A percentile compares a stretch with the other conserved stretches of the same genome.
Evolutionary conservation across 2,113 vertebrate species (phyloP).

Genomic region (Pithys albifrons): DNA sequence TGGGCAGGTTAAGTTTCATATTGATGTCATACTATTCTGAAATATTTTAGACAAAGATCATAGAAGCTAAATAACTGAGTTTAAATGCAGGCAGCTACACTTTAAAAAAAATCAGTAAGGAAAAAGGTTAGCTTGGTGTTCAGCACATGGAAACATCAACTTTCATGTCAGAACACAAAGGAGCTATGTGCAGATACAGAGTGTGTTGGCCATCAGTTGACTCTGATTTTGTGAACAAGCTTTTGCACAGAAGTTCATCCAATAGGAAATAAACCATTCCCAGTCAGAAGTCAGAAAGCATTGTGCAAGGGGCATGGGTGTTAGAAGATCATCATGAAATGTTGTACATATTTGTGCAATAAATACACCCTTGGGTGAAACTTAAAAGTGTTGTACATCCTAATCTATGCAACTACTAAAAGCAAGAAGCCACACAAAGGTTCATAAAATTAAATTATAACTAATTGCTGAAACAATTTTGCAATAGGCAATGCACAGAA

Average conservation of each 20-base stretch:
- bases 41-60: not conserved
- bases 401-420: not conserved
- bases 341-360: not conserved
- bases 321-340: not conserved
- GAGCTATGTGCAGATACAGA: not conserved
- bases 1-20: not conserved
- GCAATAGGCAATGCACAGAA: not conserved
- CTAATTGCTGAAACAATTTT: not conserved
- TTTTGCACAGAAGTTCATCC: not conserved
- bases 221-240: not conserved
- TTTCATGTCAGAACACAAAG: not conserved
- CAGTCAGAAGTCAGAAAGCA: not conserved
- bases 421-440: not conserved
- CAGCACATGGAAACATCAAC: not conserved
- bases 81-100: not conserved
- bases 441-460: not conserved
- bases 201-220: not conserved
- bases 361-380: not conserved
- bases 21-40: not conserved
- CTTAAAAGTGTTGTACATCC: not conserved
- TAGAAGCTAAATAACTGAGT: not conserved
- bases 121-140: not conserved
- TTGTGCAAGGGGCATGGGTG: not conserved
- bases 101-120: not conserved
- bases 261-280: not conserved